Evolutionary conservation across 1,140 invertebrate genomes (phyloP), one percentile per base, ranked within the genome.

Genomic region (Drosophila eugracilis): DNA sequence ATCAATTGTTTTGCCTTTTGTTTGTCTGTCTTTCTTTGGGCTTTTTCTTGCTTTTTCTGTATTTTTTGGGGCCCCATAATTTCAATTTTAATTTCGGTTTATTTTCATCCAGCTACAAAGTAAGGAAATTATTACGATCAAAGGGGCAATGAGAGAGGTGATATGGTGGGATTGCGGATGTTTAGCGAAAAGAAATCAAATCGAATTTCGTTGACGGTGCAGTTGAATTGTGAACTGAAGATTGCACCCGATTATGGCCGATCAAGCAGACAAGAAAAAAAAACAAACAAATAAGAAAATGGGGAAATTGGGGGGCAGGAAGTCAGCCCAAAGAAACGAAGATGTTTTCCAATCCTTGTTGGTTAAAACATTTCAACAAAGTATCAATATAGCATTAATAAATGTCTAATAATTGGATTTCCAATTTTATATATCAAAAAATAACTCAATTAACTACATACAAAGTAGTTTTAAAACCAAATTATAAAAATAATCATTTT

Each of bases 1-100:
- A 81, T 81, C 78, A 83, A 83, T 74, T 83, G 77, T 28, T 54
- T 72, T 67, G 55, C 4, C 58, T 26, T 34, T 26, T 15, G 37
- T 55, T 75, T 71, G 30, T 22, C 34, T 15, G 36, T 37, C 15
- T 17, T 17, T 6, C 34, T 15, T 14, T 37, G 6, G 34, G 15
- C 22, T 4, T 19, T 58, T 63, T 50, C 19, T 15, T 14, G 1
- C 21, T 42, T 37, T 58, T 67, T 21, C 28, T 36, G 14, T 47
- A n/a, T n/a, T 41, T 44, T 42, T 24, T 4, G 9, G 32, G 12
- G 26, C n/a, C 39, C 30, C 52, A 45, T 30, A 21, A 49, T 70
- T 71, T 71, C 53, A 58, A 71, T 58, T 71, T 41, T 17, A 70
- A 24, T 58, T 72, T 72, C n/a, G 12, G 66, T 72, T 72, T 72